These are phyloP conservation scores for Scaptomyza hsui DNA, from an alignment of 1,140 invertebrate genomes.

Conservation along the genomic window DNA sequence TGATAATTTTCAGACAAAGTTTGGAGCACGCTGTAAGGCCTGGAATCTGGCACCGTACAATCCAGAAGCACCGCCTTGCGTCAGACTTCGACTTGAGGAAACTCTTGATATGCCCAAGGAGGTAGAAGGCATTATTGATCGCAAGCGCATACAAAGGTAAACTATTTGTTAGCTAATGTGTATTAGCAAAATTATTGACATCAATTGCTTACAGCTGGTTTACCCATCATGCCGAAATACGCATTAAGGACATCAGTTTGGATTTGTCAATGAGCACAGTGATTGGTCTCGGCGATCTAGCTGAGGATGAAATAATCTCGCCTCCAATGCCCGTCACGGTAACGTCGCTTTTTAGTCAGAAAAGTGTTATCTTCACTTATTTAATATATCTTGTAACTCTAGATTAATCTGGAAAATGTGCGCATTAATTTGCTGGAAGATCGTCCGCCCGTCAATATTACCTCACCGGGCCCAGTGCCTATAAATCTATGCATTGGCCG, in stretches of 20 bases:
- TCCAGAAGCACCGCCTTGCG: constrained; percentile 85
- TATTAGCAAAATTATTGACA: no score
- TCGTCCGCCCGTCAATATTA: constrained; percentile 91
- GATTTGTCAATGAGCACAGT: constrained; percentile 92
- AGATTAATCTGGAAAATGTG: constrained; percentile 89
- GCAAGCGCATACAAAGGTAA: constrained; percentile 78
- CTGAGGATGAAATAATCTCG: constrained; percentile 92
- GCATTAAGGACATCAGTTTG: constrained; percentile 88
- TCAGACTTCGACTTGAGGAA: constrained; percentile 87
- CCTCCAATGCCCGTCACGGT: constrained; percentile 92
- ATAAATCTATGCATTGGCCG: constrained; percentile 90
- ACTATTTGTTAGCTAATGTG: not conserved
- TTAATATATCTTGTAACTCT: constrained; percentile 40
- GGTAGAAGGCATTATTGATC: constrained; percentile 66
- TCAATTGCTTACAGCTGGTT: constrained; percentile 72
- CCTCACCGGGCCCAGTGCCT: constrained; percentile 91
- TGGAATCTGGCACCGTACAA: constrained; percentile 88
- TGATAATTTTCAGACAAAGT: constrained; percentile 87
- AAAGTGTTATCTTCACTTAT: constrained; percentile 17
- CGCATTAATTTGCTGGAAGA: constrained; percentile 91
- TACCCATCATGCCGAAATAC: constrained; percentile 86
- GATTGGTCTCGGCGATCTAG: constrained; percentile 90
- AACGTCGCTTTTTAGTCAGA: constrained; percentile 39
- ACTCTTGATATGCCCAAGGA: constrained; percentile 81
- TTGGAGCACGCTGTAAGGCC: constrained; percentile 88